Conservation (phyloP, 2,888 invertebrate species). For the Andrena trimmerana region DNA sequence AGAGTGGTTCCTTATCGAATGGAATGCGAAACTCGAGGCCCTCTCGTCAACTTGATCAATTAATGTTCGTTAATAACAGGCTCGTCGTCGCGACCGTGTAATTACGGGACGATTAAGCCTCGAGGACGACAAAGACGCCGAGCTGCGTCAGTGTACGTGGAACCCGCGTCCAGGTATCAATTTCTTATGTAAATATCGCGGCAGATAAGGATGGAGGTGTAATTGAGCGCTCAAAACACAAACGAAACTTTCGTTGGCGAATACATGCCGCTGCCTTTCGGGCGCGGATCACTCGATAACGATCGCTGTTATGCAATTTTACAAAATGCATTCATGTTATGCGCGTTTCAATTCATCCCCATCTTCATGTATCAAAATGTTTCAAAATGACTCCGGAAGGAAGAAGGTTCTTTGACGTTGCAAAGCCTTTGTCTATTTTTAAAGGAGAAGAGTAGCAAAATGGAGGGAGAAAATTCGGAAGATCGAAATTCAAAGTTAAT, state of each 20-base stretch:
- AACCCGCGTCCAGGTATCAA: slow-evolving; percentile 53
- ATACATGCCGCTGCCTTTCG: slow-evolving; percentile 10
- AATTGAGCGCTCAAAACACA: slow-evolving; percentile 43
- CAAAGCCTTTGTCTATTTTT: too few species aligned
- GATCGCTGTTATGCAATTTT: slow-evolving; percentile 33
- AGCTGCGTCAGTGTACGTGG: background rate
- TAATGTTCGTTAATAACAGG: slow-evolving; percentile 52
- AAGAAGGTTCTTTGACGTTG: too few species aligned
- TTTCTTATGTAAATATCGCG: slow-evolving; percentile 64
- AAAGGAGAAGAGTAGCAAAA: too few species aligned
- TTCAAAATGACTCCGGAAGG: background rate
- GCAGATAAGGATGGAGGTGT: slow-evolving; percentile 19
- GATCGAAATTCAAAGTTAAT: too few species aligned
- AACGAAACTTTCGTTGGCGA: slow-evolving; percentile 33
- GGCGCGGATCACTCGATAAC: background rate
- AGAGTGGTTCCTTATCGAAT: slow-evolving; percentile 20
- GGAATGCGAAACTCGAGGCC: background rate
- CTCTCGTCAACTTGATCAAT: slow-evolving; percentile 29
- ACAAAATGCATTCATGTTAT: background rate
- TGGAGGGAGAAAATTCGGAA: too few species aligned
- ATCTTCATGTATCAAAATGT: background rate
- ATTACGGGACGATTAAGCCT: slow-evolving; percentile 44
- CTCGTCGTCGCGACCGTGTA: slow-evolving; percentile 10
- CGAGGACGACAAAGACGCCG: slow-evolving; percentile 6
- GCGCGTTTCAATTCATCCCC: background rate